A percentile compares a stretch with the other conserved stretches of the same genome.
Evolutionary conservation across 2,797 vertebrate genomes (phyloP).

Genomic region (Anabas testudineus): DNA sequence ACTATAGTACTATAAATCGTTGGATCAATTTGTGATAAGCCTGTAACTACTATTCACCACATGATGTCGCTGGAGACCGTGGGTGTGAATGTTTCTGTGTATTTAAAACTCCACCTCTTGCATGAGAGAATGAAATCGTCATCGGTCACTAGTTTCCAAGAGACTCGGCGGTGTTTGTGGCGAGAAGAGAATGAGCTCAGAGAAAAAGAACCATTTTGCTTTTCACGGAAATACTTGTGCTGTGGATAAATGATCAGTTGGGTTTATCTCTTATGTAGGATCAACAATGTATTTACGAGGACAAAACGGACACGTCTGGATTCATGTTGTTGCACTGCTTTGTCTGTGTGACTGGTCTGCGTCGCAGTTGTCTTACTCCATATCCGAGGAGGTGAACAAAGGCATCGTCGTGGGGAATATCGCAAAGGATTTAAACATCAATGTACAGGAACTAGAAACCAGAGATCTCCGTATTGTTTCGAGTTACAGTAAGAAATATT

Average conservation of each 20-base stretch:
- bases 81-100: neutral
- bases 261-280: too few relatives aligned
- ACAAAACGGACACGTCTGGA: constrained; percentile 17
- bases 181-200: neutral
- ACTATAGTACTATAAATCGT: too few relatives aligned
- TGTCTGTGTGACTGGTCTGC: constrained; percentile 58
- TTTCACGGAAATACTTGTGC: too few relatives aligned
- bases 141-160: too few relatives aligned
- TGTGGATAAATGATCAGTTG: constrained; percentile 24
- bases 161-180: too few relatives aligned
- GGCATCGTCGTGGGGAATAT: constrained; percentile 81
- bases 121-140: too few relatives aligned
- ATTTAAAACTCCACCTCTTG: neutral
- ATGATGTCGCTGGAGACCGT: constrained; percentile 78
- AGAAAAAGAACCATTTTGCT: too few relatives aligned
- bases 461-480: constrained; percentile 68
- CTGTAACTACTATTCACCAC: constrained; percentile 58
- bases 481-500: constrained; percentile 64
- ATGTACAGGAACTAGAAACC: constrained; percentile 60
- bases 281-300: constrained; percentile 48
- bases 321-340: constrained; percentile 48
- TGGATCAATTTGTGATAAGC: too few relatives aligned
- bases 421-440: constrained; percentile 72
- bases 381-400: constrained; percentile 84
- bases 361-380: constrained; percentile 81